Evolutionary conservation across 2,797 vertebrate genomes (phyloP).

Genomic region (Sebastes oblongus): DNA sequence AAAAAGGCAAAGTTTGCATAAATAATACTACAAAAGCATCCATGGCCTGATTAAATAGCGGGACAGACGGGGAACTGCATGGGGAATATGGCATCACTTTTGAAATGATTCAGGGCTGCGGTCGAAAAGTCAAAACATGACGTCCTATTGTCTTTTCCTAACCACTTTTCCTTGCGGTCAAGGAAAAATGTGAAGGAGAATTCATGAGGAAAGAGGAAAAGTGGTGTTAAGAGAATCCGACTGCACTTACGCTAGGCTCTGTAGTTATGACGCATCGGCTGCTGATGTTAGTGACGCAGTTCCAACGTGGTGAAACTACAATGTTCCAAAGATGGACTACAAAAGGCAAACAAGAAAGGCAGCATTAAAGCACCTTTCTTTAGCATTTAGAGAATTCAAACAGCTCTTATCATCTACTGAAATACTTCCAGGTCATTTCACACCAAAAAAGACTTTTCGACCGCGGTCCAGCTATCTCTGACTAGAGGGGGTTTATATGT

Average conservation of each 20-base stretch:
- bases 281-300: too few relatives aligned
- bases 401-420: background rate
- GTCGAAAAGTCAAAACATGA: too few relatives aligned
- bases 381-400: background rate
- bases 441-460: too few relatives aligned
- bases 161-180: too few relatives aligned
- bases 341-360: background rate
- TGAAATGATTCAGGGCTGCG: constrained; percentile 13
- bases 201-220: too few relatives aligned
- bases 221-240: too few relatives aligned
- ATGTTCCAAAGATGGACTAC: too few relatives aligned
- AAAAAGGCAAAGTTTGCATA: constrained; percentile 54
- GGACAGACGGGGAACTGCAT: background rate
- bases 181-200: too few relatives aligned
- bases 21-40: constrained; percentile 68
- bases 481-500: constrained; percentile 2
- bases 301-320: background rate
- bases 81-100: constrained; percentile 24
- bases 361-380: background rate
- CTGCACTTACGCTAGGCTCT: too few relatives aligned
- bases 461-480: background rate
- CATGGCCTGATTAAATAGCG: constrained; percentile 55
- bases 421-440: background rate
- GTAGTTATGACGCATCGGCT: too few relatives aligned
- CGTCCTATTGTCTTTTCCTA: too few relatives aligned